Conservation (phyloP, 2,888 invertebrate species). For the Drosophila nigritarsus region DNA sequence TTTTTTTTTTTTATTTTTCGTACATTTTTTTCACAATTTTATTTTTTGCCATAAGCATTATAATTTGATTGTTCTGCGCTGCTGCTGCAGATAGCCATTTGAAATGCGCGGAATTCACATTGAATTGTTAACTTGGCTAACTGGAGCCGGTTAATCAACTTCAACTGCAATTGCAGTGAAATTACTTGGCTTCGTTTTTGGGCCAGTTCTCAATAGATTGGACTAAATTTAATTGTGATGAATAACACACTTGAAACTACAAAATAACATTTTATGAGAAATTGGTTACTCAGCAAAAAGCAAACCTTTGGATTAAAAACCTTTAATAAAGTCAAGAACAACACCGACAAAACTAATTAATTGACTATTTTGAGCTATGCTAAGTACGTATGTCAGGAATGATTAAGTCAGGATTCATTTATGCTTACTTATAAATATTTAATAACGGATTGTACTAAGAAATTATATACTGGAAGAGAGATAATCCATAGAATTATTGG, state of each 20-base stretch:
- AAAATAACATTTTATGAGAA: background rate
- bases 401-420: background rate
- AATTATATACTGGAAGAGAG: background rate
- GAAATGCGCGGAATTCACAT: slow-evolving; percentile 45
- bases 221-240: background rate
- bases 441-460: background rate
- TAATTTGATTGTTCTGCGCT: slow-evolving; percentile 61
- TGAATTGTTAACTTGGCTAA: slow-evolving; percentile 42
- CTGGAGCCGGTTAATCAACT: slow-evolving; percentile 45
- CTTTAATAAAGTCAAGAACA: background rate
- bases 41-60: slow-evolving; percentile 24
- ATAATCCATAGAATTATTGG: too few relatives aligned
- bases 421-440: background rate
- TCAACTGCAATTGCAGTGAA: slow-evolving; percentile 44
- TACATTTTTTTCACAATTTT: slow-evolving; percentile 45
- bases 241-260: background rate
- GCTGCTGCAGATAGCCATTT: slow-evolving; percentile 27
- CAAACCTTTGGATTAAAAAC: background rate
- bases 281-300: background rate
- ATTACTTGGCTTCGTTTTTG: slow-evolving; percentile 31
- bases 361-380: background rate
- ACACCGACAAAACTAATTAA: background rate
- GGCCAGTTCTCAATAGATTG: slow-evolving; percentile 7
- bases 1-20: slow-evolving; percentile 31
- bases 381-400: too few relatives aligned